Base-by-base conservation (phyloP, 2,888 invertebrate species). In the Mylabris sibirica region DNA sequence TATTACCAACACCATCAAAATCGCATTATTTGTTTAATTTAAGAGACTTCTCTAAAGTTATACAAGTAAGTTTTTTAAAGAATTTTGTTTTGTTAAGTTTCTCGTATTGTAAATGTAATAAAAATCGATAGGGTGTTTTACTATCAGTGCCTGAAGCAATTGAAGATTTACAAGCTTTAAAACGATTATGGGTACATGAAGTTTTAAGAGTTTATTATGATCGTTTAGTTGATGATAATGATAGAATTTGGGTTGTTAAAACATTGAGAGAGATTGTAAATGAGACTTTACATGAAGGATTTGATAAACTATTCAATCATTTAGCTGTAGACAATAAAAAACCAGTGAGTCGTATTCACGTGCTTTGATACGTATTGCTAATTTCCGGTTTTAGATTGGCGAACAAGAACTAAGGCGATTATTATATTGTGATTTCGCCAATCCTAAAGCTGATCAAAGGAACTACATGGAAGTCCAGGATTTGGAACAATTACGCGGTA, bases 1-100 rank as follows among this genome's bases (percentile, higher is more conserved):
- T 98, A 67, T 85, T 98, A 61, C 98, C 98, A 0, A 98, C 97
- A 0, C 98, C 98, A 0, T 89, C 94, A 0, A 98, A 97, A 82
- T 96, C 95, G 0, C 98, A 98, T 85, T 98, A 98, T 83, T 89
- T 97, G 8, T 98, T 98, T 85, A 98, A 98, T 85, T 87, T 98
- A 75, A 89, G 97, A 75, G 98, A 98, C 84, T 97, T 98, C 84
- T 94, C 96, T 0, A 89, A 97, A 80, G 97, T 98, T 12, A 93
- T 98, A 78, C 90, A 93, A 87, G 93, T 92, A 84, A 80, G 57
- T n/a, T 59, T 67, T 57, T n/a, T n/a, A n/a, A 30, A 30, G n/a
- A n/a, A 62, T 12, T 26, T 35, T n/a, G 6, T 44, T 44, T 61
- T 9, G 3, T 65, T 34, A 11, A 65, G 64, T 69, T 72, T 78